Evolutionary conservation across 2,113 vertebrate species (phyloP), one percentile per base, ranked within the genome.

Genomic region (Pungitius pungitius): DNA sequence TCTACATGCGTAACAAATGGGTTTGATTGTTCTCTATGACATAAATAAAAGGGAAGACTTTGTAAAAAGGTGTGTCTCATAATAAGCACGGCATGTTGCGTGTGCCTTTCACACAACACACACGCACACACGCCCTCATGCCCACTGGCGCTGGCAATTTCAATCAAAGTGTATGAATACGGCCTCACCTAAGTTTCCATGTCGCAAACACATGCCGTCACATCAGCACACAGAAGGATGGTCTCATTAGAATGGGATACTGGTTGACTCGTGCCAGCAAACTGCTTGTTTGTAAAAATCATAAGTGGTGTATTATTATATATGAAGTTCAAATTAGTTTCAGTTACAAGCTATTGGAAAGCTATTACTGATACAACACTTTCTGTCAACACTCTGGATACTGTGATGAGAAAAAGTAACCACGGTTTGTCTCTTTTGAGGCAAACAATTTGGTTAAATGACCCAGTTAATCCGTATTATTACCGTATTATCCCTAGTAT

Each of bases 21-120:
- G 26, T 62, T 51, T 55, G 12, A 60, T 59, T 27, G 10, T 20
- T 51, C 64, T 75, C 62, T 30, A 33, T 72, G 45, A 60, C 33
- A 45, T 33, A 13, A 9, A 42, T 8, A 45, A 69, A 45, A 35
- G 54, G 7, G 37, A 39, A 70, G 33, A 71, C 37, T 63, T 30
- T 52, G 12, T 14, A 63, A 27, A 58, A 51, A 79, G 78, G 61
- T 30, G 70, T 78, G 60, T 61, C 59, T 33, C 15, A 1, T 12
- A 42, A 6, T 17, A 40, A 24, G 30, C 43, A 45, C 2, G 8
- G 1, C 17, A 42, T 13, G 35, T 22, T 42, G 13, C 13, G 15
- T 27, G 1, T 3, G 52, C 52, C 52, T 8, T 24, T 13, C 52
- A 52, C 22, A 22, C 18, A 9, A 20, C 39, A 40, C 39, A 40